Conservation (phyloP, 1,140 invertebrate genomes). For the Drosophila elegans region DNA sequence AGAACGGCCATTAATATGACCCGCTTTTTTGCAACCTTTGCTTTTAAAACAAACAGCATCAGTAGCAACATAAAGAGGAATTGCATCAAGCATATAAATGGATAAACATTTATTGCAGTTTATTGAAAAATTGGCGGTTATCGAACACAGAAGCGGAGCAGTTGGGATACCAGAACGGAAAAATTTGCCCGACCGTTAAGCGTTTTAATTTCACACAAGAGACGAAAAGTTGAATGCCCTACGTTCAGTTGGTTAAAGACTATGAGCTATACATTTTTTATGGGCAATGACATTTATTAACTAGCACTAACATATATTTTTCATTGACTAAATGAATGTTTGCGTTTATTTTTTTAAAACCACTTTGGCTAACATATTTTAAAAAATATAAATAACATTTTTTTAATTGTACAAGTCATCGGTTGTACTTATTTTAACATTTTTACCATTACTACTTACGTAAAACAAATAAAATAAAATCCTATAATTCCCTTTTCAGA, state of each 20-base stretch:
- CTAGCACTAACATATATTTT: not conserved
- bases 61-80: conserved; percentile 45
- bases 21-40: conserved; percentile 34
- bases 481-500: too few relatives aligned
- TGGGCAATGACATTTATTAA: not conserved
- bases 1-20: conserved; percentile 45
- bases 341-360: too few relatives aligned
- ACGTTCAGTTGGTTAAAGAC: conserved; percentile 9
- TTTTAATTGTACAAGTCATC: too few relatives aligned
- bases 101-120: conserved; percentile 82
- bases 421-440: too few relatives aligned
- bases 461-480: too few relatives aligned
- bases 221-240: conserved; percentile 58
- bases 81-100: conserved; percentile 74
- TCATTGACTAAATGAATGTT: too few relatives aligned
- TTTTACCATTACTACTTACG: too few relatives aligned
- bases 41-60: conserved; percentile 47
- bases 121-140: conserved; percentile 82
- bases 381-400: too few relatives aligned
- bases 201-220: conserved; percentile 73
- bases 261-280: not conserved
- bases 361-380: too few relatives aligned
- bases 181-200: conserved; percentile 55
- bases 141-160: conserved; percentile 29
- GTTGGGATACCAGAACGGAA: conserved; percentile 14